Evolutionary conservation across 2,113 vertebrate species (phyloP).

Genomic region (Podarcis raffonei): DNA sequence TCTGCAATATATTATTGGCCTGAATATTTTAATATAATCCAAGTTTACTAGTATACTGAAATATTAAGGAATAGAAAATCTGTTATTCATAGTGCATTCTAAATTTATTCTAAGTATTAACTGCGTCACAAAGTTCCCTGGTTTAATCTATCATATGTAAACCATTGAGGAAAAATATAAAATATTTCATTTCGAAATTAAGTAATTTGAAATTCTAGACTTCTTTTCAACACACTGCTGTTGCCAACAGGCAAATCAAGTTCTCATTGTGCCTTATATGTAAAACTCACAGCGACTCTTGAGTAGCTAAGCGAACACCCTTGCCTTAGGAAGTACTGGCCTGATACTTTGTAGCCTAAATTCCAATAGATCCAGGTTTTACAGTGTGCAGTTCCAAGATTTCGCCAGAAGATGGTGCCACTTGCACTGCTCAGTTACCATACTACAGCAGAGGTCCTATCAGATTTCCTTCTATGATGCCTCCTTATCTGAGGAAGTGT

Average conservation of each 20-base stretch:
- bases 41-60: not conserved
- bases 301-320: not conserved
- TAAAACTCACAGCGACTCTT: not conserved
- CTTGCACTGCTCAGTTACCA: not conserved
- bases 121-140: not conserved
- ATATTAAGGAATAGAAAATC: not conserved
- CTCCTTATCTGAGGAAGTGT: not conserved
- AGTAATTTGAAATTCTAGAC: not conserved
- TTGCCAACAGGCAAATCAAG: not conserved
- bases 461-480: not conserved
- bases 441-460: not conserved
- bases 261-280: not conserved
- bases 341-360: not conserved
- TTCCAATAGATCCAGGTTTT: not conserved
- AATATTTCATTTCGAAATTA: not conserved
- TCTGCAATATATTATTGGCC: conserved; percentile 24
- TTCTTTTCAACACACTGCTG: not conserved
- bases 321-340: not conserved
- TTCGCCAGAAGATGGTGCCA: conserved; percentile 11
- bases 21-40: not conserved
- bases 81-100: not conserved
- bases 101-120: not conserved
- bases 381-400: not conserved
- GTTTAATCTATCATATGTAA: conserved; percentile 1
- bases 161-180: not conserved